Percentiles rank a stretch among this genome's conserved stretches.
phyloP scores from a whole-genome alignment of 2,888 invertebrate species.

The Diarsia rubi region DNA sequence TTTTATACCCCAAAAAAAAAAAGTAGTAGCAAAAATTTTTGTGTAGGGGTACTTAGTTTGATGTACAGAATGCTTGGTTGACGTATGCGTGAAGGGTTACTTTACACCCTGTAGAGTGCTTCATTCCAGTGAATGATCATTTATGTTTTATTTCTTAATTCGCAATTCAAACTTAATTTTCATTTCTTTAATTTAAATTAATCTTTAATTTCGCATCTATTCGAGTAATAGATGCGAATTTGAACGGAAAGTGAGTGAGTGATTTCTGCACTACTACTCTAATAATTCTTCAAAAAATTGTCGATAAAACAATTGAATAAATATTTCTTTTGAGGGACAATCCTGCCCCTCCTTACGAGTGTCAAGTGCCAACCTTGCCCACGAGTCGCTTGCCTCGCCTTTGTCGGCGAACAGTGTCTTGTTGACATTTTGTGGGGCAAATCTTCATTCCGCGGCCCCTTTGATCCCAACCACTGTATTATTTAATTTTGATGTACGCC shows the following conservation, averaged over 20 bases:
- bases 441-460: constrained; percentile 89
- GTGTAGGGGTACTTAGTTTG: too few relatives aligned
- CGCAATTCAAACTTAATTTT: too few relatives aligned
- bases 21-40: too few relatives aligned
- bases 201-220: too few relatives aligned
- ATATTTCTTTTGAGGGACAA: constrained; percentile 12
- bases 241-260: not conserved
- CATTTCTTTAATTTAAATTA: too few relatives aligned
- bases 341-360: constrained; percentile 34
- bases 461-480: constrained; percentile 83
- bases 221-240: not conserved
- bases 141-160: not conserved
- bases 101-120: too few relatives aligned
- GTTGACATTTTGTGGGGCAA: constrained; percentile 90
- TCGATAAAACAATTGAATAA: not conserved
- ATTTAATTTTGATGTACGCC: constrained; percentile 85
- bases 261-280: not conserved
- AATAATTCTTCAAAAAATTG: not conserved
- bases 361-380: constrained; percentile 58
- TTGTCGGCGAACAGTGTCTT: constrained; percentile 83
- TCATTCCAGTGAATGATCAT: not conserved
- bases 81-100: too few relatives aligned
- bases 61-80: too few relatives aligned
- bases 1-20: too few relatives aligned
- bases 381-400: constrained; percentile 67